Conservation (phyloP, 2,888 invertebrate genomes). For the Eupithecia exiguata region DNA sequence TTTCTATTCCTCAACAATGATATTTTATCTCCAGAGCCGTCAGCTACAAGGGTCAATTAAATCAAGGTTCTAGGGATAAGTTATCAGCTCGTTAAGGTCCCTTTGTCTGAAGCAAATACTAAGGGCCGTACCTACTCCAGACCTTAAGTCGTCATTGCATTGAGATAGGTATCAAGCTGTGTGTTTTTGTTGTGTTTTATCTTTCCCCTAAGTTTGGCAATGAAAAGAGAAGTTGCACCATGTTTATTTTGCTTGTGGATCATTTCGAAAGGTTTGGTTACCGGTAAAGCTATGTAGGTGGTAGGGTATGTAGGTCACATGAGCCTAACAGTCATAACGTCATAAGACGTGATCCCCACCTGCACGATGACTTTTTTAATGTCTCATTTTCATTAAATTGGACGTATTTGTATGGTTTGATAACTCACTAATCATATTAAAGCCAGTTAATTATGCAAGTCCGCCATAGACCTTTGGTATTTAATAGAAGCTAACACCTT, state of each 20-base stretch:
- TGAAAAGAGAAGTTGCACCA: neutral
- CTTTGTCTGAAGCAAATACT: neutral
- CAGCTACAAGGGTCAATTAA: slow-evolving; percentile 39
- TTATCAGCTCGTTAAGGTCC: neutral
- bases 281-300: too few relatives aligned
- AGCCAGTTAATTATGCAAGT: too few relatives aligned
- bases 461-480: too few relatives aligned
- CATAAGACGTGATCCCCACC: too few relatives aligned
- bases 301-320: too few relatives aligned
- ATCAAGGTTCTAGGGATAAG: slow-evolving; percentile 28
- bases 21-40: slow-evolving; percentile 33
- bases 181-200: neutral
- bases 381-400: too few relatives aligned
- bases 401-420: too few relatives aligned
- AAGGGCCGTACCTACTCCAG: neutral
- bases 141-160: neutral
- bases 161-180: neutral
- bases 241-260: neutral
- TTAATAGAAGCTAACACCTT: too few relatives aligned
- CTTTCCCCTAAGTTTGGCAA: neutral
- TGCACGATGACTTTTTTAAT: too few relatives aligned
- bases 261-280: too few relatives aligned
- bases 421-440: too few relatives aligned
- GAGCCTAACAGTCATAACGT: too few relatives aligned
- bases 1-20: slow-evolving; percentile 33